Evolutionary conservation across 1,140 invertebrate genomes (phyloP), one percentile per base, ranked within the genome.

Genomic region (Calephelis nemesis): DNA sequence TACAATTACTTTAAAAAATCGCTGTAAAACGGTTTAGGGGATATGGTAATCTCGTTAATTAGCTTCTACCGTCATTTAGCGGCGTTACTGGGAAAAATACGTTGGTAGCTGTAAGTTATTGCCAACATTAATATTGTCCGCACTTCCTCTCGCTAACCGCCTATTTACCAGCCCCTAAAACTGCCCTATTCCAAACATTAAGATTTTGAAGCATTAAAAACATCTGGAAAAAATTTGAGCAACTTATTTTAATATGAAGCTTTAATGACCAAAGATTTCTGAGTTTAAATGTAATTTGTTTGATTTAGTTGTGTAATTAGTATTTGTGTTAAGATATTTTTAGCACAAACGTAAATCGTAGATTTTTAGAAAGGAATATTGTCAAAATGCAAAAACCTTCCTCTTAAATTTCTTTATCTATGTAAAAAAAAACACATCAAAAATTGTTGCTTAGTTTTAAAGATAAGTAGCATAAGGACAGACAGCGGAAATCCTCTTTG

Each of bases 91-190:
- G 84, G 85, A 90, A 88, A 90, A 88, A 88, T 88, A 79, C 79
- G 77, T 75, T 76, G 74, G 77, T 79, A 71, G 73, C 70, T 82
- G 77, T 87, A 83, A 90, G 81, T 86, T 87, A 90, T 90, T 71
- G 77, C 67, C 71, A 73, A 76, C 85, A 90, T 90, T 90, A 88
- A 90, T 90, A 85, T 84, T 79, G 82, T 87, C 84, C 82, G 77
- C 84, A 87, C 82, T 86, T 88, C 85, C 83, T 78, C 65, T 68
- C 75, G 72, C 75, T 73, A 82, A 82, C 81, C 79, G 78, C 78
- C 79, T 86, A 86, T 86, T 87, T 83, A 81, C 82, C 81, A 81
- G 75, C 76, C 70, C 72, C 75, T 79, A 76, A 77, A 77, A 72
- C 73, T 73, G 71, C 68, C 50, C 47, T 64, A 58, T 60, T 62